Base-by-base conservation (phyloP, 2,797 vertebrate species). In the Myiotriccus ornatus region DNA sequence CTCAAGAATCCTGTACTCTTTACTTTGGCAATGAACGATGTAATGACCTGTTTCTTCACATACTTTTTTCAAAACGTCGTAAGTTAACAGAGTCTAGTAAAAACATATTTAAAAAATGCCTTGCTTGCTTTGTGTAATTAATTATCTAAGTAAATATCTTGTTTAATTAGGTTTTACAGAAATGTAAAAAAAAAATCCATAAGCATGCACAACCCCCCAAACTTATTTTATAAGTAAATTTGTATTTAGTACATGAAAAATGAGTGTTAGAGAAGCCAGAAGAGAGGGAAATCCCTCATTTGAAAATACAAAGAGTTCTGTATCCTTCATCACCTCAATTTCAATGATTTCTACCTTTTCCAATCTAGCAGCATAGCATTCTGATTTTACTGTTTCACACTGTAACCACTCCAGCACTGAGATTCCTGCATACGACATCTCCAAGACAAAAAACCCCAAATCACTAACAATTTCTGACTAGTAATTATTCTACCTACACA, bases 41-140 rank as follows among this genome's bases (percentile, higher is more conserved):
- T 95, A 96, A 55, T 97, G 95, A 49, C 97, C 97, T 97, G 95
- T 78, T 97, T 98, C 74, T 97, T 98, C 84, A 97, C 55, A 35
- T 97, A 97, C 60, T 96, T 97, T 88, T 96, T 98, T 97, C 34
- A 97, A 94, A 87, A 98, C 84, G 74, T 98, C 97, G 30, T 98
- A 98, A 88, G 96, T 95, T 80, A 98, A 86, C 7, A 97, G 88
- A 34, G 92, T 97, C 97, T 98, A 60, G 16, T 56, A 84, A 91
- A 91, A 74, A n/a, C 6, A 49, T 35, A 24, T 28, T 59, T 71
- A 8, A 22, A 77, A 76, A 78, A 63, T 2, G 2, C 1, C 7
- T 65, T 71, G 41, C 57, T 37, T 75, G 32, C 24, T 84, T 74
- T 65, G 13, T 67, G 25, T 43, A 82, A 71, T 64, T 43, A 74